Evolutionary conservation across 92 coral and sea anemone species (phyloP).

Genomic region (Bergia puertoricense): DNA sequence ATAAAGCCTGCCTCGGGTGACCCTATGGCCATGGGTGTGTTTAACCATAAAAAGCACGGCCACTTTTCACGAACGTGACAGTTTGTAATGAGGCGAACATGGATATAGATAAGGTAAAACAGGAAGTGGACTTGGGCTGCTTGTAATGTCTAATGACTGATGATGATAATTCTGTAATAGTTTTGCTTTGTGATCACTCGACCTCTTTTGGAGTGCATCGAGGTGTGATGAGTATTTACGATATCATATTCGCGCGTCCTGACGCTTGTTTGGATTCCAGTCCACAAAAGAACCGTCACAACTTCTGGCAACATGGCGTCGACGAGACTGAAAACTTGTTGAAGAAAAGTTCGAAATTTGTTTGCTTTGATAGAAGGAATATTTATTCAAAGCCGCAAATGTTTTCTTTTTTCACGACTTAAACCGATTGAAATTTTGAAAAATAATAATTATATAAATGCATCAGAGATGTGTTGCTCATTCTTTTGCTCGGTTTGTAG

Average conservation of each 20-base stretch:
- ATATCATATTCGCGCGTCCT: not conserved
- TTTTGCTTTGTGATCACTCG: constrained; percentile 24
- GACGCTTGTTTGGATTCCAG: not conserved
- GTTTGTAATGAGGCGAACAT: constrained; percentile 2
- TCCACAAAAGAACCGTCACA: constrained; percentile 1
- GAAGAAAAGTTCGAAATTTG: not conserved
- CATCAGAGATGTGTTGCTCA: not conserved
- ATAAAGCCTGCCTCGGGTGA: not conserved
- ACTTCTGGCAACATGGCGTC: constrained; percentile 6
- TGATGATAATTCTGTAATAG: not conserved
- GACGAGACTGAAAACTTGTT: constrained; percentile 14
- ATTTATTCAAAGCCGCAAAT: not conserved
- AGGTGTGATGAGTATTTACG: not conserved
- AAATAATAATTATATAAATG: not conserved
- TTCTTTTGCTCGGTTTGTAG: not conserved
- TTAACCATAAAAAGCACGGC: constrained; percentile 9
- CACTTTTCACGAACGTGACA: constrained; percentile 26
- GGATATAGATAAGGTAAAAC: constrained; percentile 10
- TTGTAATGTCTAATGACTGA: not conserved
- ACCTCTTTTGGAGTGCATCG: not conserved
- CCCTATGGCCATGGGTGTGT: constrained; percentile 18
- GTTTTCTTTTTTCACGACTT: not conserved
- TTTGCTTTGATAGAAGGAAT: constrained; percentile 8
- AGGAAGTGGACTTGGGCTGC: constrained; percentile 22
- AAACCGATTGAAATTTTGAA: not conserved